Evolutionary conservation across 2,888 invertebrate species (phyloP).

Genomic region (Andrena chrysosceles): DNA sequence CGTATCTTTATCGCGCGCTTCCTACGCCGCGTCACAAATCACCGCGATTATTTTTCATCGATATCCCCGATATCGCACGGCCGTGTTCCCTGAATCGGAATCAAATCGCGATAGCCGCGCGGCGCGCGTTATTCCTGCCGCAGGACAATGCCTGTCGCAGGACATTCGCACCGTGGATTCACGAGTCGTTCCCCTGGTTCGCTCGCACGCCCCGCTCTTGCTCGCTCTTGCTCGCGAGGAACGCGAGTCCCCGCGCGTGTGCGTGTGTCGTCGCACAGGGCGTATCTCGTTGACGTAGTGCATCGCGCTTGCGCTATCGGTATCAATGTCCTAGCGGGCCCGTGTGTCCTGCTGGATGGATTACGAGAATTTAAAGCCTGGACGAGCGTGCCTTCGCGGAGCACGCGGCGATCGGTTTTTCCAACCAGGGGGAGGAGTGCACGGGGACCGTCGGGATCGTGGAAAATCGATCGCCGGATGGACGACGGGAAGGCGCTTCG

Average conservation of each 20-base stretch:
- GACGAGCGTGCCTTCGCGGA: constrained; percentile 44
- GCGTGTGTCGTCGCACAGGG: constrained; percentile 48
- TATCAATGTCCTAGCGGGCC: constrained; percentile 64
- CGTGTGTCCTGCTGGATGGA: constrained; percentile 59
- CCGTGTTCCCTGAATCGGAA: constrained; percentile 67
- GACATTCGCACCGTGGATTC: constrained; percentile 64
- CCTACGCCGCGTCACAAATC: constrained; percentile 66
- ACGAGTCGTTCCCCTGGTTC: constrained; percentile 32
- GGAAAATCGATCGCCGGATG: constrained; percentile 15
- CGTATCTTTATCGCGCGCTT: constrained; percentile 65
- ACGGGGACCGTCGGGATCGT: too few relatives aligned
- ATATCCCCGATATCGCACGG: constrained; percentile 64
- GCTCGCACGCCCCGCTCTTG: constrained; percentile 4
- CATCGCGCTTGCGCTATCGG: constrained; percentile 71
- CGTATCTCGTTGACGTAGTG: constrained; percentile 75
- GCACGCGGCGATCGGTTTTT: constrained; percentile 24
- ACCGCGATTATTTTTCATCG: constrained; percentile 70
- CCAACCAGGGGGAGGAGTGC: neutral
- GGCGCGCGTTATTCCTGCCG: constrained; percentile 65
- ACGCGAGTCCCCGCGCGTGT: constrained; percentile 23
- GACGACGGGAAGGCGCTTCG: neutral
- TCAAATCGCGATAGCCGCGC: constrained; percentile 67
- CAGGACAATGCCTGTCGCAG: constrained; percentile 68
- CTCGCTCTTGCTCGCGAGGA: neutral
- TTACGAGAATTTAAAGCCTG: constrained; percentile 71